Percentiles rank a stretch among this genome's conserved stretches.
Evolutionary conservation across 2,797 vertebrate species (phyloP).

Genomic region (Mus minutoides): DNA sequence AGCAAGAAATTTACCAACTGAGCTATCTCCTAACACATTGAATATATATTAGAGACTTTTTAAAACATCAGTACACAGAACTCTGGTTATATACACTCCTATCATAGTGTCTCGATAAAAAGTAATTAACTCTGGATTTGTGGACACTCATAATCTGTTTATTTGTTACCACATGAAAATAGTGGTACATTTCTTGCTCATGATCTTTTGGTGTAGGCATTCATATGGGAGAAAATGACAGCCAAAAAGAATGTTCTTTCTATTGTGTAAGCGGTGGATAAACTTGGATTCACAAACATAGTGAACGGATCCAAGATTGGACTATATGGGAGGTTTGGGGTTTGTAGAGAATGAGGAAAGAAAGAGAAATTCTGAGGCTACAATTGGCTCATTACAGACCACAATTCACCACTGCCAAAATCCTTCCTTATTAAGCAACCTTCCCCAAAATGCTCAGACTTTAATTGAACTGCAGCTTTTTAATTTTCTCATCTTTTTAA

Average conservation of each 20-base stretch:
- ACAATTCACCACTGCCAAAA: constrained; percentile 57
- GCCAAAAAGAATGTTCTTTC: background rate
- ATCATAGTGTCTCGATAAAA: background rate
- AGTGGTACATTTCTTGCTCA: background rate
- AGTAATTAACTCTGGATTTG: background rate
- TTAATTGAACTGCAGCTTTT: constrained; percentile 72
- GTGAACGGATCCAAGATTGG: background rate
- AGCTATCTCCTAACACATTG: background rate
- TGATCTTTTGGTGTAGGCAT: background rate
- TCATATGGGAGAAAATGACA: background rate
- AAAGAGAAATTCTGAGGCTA: background rate
- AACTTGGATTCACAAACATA: background rate
- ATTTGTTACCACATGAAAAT: background rate
- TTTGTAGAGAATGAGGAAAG: background rate
- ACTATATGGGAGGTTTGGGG: background rate
- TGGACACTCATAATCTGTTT: background rate
- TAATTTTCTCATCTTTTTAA: constrained; percentile 69
- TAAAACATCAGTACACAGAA: background rate
- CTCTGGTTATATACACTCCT: background rate
- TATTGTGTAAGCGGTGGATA: background rate
- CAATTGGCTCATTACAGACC: constrained; percentile 31
- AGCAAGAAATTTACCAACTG: background rate
- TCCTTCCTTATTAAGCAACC: constrained; percentile 57
- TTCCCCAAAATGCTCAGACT: constrained; percentile 48
- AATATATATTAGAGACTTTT: background rate